These are phyloP conservation scores for Cotesia vestalis DNA, from an alignment of 1,140 invertebrate genomes.

Conservation along the genomic window DNA sequence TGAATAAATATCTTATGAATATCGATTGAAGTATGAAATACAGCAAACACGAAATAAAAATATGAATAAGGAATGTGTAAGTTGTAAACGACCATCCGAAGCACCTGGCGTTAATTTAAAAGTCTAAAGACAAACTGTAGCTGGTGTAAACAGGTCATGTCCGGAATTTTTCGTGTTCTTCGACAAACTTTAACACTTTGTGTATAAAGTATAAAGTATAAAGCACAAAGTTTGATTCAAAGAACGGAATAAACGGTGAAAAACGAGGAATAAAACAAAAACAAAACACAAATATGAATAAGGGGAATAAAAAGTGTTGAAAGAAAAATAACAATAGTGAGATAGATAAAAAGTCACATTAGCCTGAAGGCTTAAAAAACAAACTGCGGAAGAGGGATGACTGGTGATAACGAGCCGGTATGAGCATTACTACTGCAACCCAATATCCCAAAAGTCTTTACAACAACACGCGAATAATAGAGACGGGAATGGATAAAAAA, in stretches of 20 bases:
- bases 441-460: too few species aligned
- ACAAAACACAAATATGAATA: constrained; percentile 4
- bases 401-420: too few species aligned
- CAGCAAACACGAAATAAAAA: constrained; percentile 6
- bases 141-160: constrained; percentile 35
- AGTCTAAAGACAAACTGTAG: constrained; percentile 37
- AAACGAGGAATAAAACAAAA: constrained; percentile 35
- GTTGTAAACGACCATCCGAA: constrained; percentile 28
- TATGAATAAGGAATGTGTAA: not conserved
- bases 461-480: too few species aligned
- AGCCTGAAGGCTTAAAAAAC: too few species aligned
- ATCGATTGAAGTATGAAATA: not conserved
- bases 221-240: constrained; percentile 23
- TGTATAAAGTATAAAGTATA: not conserved
- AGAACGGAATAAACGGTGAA: constrained; percentile 37
- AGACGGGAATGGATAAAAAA: too few species aligned
- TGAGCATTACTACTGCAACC: too few species aligned
- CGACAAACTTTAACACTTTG: not conserved
- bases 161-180: constrained; percentile 32
- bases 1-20: not conserved
- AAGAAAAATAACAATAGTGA: constrained; percentile 21
- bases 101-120: constrained; percentile 38
- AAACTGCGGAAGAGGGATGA: too few species aligned
- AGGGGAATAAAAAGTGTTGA: constrained; percentile 15
- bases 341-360: constrained; percentile 4